These are phyloP conservation scores for Pachycephala philippinensis DNA, from an alignment of 2,113 vertebrate species.

Conservation along the genomic window DNA sequence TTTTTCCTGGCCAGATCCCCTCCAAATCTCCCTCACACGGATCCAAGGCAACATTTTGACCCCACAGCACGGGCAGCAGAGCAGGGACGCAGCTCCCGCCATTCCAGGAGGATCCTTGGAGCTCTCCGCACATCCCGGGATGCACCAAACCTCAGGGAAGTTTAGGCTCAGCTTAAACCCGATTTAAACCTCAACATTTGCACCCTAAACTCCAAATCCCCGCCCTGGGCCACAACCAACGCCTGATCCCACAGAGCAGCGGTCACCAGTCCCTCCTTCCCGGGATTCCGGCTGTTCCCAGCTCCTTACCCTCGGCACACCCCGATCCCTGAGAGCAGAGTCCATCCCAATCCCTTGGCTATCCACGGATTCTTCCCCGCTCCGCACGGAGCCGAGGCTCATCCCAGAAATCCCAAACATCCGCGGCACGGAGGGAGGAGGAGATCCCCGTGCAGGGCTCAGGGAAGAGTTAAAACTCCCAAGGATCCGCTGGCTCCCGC, in stretches of 20 bases:
- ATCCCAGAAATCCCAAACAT: neutral
- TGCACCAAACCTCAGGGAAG: accelerated
- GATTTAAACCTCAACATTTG: neutral
- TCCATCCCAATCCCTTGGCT: accelerated
- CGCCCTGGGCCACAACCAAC: neutral
- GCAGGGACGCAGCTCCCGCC: neutral
- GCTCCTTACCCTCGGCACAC: neutral
- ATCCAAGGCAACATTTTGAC: neutral
- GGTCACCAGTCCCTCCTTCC: neutral
- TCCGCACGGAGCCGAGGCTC: neutral
- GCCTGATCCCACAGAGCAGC: neutral
- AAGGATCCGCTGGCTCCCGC: neutral
- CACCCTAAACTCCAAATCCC: neutral
- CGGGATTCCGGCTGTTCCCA: accelerated
- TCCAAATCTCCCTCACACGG: neutral
- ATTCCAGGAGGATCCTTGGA: neutral
- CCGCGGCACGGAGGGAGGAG: neutral
- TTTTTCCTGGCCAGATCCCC: neutral
- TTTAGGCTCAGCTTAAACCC: neutral
- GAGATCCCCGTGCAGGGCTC: neutral
- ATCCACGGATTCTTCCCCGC: neutral
- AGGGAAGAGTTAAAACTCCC: constrained; percentile 57
- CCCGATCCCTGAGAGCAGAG: neutral
- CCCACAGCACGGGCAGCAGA: neutral
- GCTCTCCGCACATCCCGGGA: neutral